Base-by-base conservation (phyloP, 2,888 invertebrate genomes). In the Schizotus pectinicornis region DNA sequence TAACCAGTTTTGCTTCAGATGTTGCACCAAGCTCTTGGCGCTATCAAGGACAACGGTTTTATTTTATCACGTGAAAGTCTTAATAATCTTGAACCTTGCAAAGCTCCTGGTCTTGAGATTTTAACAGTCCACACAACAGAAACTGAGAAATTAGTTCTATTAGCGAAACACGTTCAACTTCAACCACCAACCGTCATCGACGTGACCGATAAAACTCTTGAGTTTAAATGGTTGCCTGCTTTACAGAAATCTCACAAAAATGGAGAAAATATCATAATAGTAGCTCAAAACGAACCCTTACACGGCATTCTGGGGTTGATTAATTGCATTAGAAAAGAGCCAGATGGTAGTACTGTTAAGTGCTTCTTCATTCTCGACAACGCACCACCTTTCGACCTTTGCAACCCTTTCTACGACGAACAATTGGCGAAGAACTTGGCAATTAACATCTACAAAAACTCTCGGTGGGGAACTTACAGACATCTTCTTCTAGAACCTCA, bases 401-500 rank as follows among this genome's bases (percentile, higher is more conserved):
- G 85, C 6, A 73, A 86, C 73, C 83, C 86, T 5, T 82, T 91
- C 42, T 22, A 22, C 22, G 5, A 5, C 22, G 5, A 82, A 3
- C 90, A 90, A 67, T 74, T 89, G 0, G 80, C 85, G 9, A 86
- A 88, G 67, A 91, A 94, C 74, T 78, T 96, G 62, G 88, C 89
- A 1, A 80, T 92, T 46, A 97, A 95, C 74, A 86, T 97, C 32
- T 86, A 83, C 64, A 84, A 85, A 64, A 80, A 88, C 70, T 84
- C 76, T 2, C 61, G 67, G 8, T 85, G 68, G 83, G 82, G 74
- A 9, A 89, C 90, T 0, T 94, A 92, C 75, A 85, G 94, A 8
- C 94, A 95, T 79, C 78, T 93, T 6, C 82, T 86, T 0, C 74
- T 94, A 1, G 82, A 83, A 6, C 81, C 85, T 38, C 62, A 82